Conservation (phyloP, 2,113 vertebrate genomes). For the Xenopus tropicalis region UCB_Xtro_10.0 CM004445.2:33487001-33487500, state of each 20-base stretch:
- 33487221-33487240: conserved; percentile 12
- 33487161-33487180: not conserved
- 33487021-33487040: too few species aligned
- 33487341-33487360: conserved; percentile 18
- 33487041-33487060: too few species aligned
- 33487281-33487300: conserved; percentile 4
- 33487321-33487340: conserved; percentile 21
- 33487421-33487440: not conserved
- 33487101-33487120: too few species aligned
- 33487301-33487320: conserved; percentile 19
- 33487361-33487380: not conserved
- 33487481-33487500: too few species aligned
- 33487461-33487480: too few species aligned
- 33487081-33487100: too few species aligned
- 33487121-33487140: too few species aligned
- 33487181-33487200: conserved; percentile 22
- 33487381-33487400: conserved; percentile 2
- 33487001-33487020: too few species aligned
- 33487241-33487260: conserved; percentile 17
- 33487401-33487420: not conserved
- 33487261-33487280: conserved; percentile 26
- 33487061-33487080: too few species aligned
- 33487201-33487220: conserved; percentile 10
- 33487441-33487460: conserved; percentile 17
- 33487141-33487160: too few species aligned